Conservation (phyloP, 2,888 invertebrate genomes). For the Bombyx huttoni region DNA sequence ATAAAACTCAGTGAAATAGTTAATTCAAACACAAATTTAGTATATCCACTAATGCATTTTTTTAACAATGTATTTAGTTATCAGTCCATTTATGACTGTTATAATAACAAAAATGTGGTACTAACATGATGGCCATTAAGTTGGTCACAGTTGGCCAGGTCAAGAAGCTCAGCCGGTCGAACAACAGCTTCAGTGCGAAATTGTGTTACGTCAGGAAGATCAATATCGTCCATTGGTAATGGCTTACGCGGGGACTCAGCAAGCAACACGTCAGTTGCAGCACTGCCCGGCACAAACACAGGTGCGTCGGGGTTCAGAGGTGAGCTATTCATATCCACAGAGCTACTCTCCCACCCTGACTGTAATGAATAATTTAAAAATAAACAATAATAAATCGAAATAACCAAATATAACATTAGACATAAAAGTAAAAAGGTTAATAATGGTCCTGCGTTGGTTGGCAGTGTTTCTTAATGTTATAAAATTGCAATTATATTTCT, state of each 20-base stretch:
- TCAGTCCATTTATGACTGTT: background rate
- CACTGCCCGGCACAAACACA: slow-evolving; percentile 82
- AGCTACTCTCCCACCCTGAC: slow-evolving; percentile 65
- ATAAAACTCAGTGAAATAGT: too few species aligned
- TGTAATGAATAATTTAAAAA: slow-evolving; percentile 22
- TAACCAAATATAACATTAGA: too few species aligned
- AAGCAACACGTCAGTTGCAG: slow-evolving; percentile 66
- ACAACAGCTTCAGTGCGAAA: slow-evolving; percentile 76
- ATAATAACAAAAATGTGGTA: slow-evolving; percentile 2
- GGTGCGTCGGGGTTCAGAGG: slow-evolving; percentile 88
- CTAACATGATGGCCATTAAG: slow-evolving; percentile 72
- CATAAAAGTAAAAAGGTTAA: too few species aligned
- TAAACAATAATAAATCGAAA: background rate
- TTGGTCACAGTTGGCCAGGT: slow-evolving; percentile 66
- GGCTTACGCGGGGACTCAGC: slow-evolving; percentile 83
- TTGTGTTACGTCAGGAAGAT: slow-evolving; percentile 73
- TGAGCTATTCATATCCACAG: slow-evolving; percentile 80
- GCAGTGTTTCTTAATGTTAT: too few species aligned
- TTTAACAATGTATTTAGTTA: background rate
- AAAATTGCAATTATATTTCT: too few species aligned
- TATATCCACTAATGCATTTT: too few species aligned
- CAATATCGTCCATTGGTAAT: slow-evolving; percentile 75
- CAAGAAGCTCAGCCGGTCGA: slow-evolving; percentile 73
- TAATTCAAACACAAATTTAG: too few species aligned
- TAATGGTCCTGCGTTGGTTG: too few species aligned